phyloP scores from a whole-genome alignment of 1,140 invertebrate species.

The Trachelipus rathkii region DNA sequence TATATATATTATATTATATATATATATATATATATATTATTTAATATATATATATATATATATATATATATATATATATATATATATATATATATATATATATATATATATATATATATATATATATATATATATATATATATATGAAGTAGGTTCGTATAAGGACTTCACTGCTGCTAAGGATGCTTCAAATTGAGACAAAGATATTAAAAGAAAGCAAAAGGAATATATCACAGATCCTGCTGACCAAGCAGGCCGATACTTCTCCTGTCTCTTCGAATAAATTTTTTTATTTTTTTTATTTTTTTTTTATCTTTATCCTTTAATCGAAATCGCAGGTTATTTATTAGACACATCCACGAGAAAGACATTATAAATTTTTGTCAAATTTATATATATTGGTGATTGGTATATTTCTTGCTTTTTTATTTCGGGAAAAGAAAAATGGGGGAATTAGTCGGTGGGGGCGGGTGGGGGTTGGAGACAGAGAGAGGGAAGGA shows the following conservation, averaged over 20 bases:
- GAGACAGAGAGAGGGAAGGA: too few relatives aligned
- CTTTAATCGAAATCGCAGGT: slow-evolving; percentile 1
- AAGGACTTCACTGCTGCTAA: not conserved
- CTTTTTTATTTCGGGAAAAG: not conserved
- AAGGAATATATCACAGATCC: not conserved
- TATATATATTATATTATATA: slow-evolving; percentile 15
- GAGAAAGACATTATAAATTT: not conserved
- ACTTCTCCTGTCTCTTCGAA: not conserved
- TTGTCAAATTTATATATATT: slow-evolving; percentile 7
- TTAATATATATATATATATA: not conserved
- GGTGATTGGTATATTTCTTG: not conserved
- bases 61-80: not conserved
- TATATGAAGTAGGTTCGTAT: not conserved
- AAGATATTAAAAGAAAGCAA: slow-evolving; percentile 2
- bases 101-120: slow-evolving; percentile 15
- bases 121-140: slow-evolving; percentile 13
- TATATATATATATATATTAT: not conserved
- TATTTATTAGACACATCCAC: not conserved
- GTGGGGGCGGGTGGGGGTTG: too few relatives aligned
- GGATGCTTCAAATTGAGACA: not conserved
- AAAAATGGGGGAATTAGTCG: not conserved
- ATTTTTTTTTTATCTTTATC: not conserved
- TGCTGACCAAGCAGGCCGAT: not conserved
- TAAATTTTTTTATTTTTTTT: not conserved
- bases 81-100: slow-evolving; percentile 1